A percentile compares a stretch with the other conserved stretches of the same genome.
phyloP scores from a whole-genome alignment of 2,888 invertebrate species.

The Microplitis deprimator region DNA sequence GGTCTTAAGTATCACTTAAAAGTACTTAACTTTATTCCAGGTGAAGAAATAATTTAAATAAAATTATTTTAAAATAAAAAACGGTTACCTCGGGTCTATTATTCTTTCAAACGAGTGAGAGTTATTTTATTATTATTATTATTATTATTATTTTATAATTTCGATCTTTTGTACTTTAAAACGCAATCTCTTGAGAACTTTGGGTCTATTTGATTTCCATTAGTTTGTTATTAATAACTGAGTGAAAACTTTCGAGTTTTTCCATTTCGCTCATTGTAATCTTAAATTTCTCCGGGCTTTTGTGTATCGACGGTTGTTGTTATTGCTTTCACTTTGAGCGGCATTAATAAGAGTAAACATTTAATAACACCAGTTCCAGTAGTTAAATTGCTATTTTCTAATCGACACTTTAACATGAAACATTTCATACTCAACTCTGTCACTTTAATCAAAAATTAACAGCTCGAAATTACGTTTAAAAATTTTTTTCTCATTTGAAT shows the following conservation, averaged over 20 bases:
- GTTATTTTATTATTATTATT: neutral
- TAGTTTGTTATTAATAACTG: neutral
- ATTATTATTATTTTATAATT: no score
- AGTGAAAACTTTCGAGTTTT: neutral
- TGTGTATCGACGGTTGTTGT: conserved; percentile 10
- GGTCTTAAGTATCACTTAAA: neutral
- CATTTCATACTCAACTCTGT: neutral
- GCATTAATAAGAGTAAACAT: conserved; percentile 12
- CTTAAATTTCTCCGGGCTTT: conserved; percentile 8
- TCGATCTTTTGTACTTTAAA: neutral
- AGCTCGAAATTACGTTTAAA: no score
- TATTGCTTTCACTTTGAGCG: conserved; percentile 21
- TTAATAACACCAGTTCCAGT: conserved; percentile 19
- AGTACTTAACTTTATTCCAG: neutral
- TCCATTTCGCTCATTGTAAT: neutral
- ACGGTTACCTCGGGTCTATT: neutral
- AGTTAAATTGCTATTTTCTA: conserved; percentile 3
- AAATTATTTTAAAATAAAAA: neutral
- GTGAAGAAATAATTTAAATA: neutral
- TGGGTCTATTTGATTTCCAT: neutral
- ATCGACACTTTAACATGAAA: neutral
- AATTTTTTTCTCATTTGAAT: no score
- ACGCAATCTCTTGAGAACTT: neutral
- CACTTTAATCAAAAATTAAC: neutral
- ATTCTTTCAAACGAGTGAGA: neutral